phyloP scores from a whole-genome alignment of 2,797 vertebrate species.

The Rhinichthys osculus region DNA sequence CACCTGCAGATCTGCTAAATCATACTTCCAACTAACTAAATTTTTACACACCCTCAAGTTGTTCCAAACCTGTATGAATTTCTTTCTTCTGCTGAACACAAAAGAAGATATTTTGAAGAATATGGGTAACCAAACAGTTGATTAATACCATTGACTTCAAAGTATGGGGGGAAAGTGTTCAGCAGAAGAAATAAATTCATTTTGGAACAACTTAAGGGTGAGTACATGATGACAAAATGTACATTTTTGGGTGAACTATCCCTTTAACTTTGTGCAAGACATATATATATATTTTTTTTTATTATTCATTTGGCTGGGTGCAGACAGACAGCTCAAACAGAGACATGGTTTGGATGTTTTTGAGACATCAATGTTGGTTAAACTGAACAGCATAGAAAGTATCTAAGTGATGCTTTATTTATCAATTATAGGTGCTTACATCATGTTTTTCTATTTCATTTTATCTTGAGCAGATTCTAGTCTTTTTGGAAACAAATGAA shows the following conservation, averaged over 20 bases:
- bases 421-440: background rate
- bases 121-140: too few species aligned
- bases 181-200: too few species aligned
- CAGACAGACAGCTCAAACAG: background rate
- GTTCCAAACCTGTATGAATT: too few species aligned
- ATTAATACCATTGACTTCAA: too few species aligned
- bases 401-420: background rate
- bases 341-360: background rate
- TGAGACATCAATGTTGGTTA: slow-evolving; percentile 6
- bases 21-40: background rate
- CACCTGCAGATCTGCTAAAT: slow-evolving; percentile 9
- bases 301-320: background rate
- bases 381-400: background rate
- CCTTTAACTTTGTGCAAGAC: background rate
- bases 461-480: slow-evolving; percentile 62
- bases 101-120: too few species aligned
- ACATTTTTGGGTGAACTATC: too few species aligned
- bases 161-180: too few species aligned
- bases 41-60: too few species aligned
- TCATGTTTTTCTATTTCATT: background rate
- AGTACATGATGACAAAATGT: too few species aligned
- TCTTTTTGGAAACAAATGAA: slow-evolving; percentile 60
- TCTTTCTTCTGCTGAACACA: too few species aligned
- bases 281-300: background rate
- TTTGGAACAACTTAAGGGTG: too few species aligned